A percentile compares a stretch with the other conserved stretches of the same genome.
Evolutionary conservation across 1,140 invertebrate species (phyloP).

Genomic region (Cydia strobilella): DNA sequence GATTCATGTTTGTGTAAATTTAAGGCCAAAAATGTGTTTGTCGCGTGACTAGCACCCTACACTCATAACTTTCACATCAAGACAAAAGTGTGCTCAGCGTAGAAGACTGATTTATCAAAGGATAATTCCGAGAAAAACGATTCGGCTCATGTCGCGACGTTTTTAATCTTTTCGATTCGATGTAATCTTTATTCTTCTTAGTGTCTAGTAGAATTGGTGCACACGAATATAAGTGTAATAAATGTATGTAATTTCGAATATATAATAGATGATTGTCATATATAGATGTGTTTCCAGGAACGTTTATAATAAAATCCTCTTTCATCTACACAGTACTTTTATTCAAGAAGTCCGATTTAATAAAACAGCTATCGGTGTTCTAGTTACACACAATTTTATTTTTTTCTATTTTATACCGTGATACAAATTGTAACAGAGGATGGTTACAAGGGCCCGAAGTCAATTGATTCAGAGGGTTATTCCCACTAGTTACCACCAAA

Average conservation of each 20-base stretch:
- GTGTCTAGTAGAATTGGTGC: slow-evolving; percentile 28
- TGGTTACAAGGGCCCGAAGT: slow-evolving; percentile 68
- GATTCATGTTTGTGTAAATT: not conserved
- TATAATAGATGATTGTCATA: slow-evolving; percentile 28
- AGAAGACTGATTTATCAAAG: slow-evolving; percentile 74
- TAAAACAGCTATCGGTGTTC: slow-evolving; percentile 68
- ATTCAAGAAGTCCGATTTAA: slow-evolving; percentile 42
- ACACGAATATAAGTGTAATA: slow-evolving; percentile 31
- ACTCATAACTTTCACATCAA: slow-evolving; percentile 39
- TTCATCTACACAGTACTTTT: slow-evolving; percentile 40
- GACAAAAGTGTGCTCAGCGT: slow-evolving; percentile 59
- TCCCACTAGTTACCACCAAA: too few relatives aligned
- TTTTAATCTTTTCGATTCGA: slow-evolving; percentile 14
- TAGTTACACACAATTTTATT: slow-evolving; percentile 79
- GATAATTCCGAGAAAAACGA: slow-evolving; percentile 14
- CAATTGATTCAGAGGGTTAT: slow-evolving; percentile 70
- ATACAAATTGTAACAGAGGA: slow-evolving; percentile 77
- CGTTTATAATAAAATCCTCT: slow-evolving; percentile 65
- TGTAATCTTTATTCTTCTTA: slow-evolving; percentile 27
- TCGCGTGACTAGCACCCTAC: slow-evolving; percentile 42
- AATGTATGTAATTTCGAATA: slow-evolving; percentile 32
- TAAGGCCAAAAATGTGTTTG: slow-evolving; percentile 19
- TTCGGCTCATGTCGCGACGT: slow-evolving; percentile 6
- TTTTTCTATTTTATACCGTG: slow-evolving; percentile 72
- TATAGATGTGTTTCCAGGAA: slow-evolving; percentile 37